These are phyloP conservation scores for Macropodus opercularis DNA, from an alignment of 2,797 vertebrate genomes.

Conservation along the genomic window DNA sequence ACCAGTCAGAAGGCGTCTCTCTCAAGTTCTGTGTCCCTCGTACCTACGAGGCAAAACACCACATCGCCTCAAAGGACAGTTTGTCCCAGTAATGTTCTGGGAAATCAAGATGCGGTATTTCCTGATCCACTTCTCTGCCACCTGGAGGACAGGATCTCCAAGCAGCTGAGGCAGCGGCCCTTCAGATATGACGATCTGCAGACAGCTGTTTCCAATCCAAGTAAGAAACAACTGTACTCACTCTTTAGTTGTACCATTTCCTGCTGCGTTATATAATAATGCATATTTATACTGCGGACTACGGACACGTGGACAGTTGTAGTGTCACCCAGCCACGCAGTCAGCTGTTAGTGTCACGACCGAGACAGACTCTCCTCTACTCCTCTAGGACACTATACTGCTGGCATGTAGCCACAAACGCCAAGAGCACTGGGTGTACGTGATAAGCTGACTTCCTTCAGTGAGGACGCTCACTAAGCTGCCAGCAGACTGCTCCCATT, in stretches of 20 bases:
- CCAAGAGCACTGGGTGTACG: conserved; percentile 60
- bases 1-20: conserved; percentile 26
- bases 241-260: too few species aligned
- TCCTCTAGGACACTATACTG: conserved; percentile 50
- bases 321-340: conserved; percentile 25
- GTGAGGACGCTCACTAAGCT: conserved; percentile 58
- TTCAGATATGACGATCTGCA: conserved; percentile 64
- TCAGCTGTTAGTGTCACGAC: conserved; percentile 55
- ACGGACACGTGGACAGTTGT: conserved; percentile 27
- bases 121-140: conserved; percentile 63
- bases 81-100: conserved; percentile 43
- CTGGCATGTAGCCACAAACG: conserved; percentile 37
- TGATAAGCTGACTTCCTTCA: conserved; percentile 69
- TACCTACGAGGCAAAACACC: conserved; percentile 36
- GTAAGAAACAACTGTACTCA: too few species aligned
- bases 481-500: conserved; percentile 23
- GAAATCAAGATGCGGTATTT: conserved; percentile 49
- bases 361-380: conserved; percentile 47
- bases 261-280: too few species aligned
- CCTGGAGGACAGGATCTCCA: conserved; percentile 70
- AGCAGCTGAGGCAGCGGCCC: conserved; percentile 57
- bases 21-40: conserved; percentile 31
- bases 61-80: conserved; percentile 25
- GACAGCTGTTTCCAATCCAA: conserved; percentile 73
- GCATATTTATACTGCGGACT: not conserved